These are phyloP conservation scores for Pyralis farinalis DNA, from an alignment of 2,888 invertebrate species.

Conservation along the genomic window DNA sequence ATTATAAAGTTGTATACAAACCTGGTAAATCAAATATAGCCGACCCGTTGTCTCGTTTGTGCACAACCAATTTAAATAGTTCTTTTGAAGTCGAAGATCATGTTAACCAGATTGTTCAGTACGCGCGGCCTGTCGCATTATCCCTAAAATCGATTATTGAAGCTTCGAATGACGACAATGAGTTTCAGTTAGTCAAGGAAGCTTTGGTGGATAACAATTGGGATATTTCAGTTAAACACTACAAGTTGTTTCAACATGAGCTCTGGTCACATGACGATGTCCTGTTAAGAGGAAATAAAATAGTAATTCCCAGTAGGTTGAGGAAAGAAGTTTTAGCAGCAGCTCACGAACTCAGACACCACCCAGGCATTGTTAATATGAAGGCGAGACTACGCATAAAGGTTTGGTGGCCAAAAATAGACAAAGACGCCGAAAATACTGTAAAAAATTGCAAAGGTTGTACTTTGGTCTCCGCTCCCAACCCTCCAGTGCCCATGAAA, in stretches of 20 bases:
- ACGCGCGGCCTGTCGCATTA: too few species aligned
- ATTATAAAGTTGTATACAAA: too few species aligned
- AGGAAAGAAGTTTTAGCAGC: constrained; percentile 8
- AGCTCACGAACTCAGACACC: constrained; percentile 13
- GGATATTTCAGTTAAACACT: constrained; percentile 10
- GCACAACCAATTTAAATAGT: too few species aligned
- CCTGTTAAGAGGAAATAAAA: constrained; percentile 8
- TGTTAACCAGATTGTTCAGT: too few species aligned
- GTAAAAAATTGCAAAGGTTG: constrained; percentile 20
- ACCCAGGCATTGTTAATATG: constrained; percentile 11
- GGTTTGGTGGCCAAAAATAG: constrained; percentile 12
- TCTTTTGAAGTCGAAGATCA: too few species aligned
- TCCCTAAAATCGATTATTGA: too few species aligned
- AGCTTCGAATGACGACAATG: too few species aligned
- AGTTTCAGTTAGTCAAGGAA: too few species aligned
- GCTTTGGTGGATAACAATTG: too few species aligned
- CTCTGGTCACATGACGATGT: constrained; percentile 6
- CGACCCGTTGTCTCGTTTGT: too few species aligned
- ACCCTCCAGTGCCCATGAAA: constrained; percentile 20
- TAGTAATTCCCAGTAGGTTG: constrained; percentile 5
- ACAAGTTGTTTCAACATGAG: constrained; percentile 19
- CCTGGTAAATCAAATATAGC: too few species aligned
- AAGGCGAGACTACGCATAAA: constrained; percentile 7
- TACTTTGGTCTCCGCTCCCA: constrained; percentile 15
- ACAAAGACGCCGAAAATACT: constrained; percentile 11